Base-by-base conservation (phyloP, 2,797 vertebrate species). In the Xiphorhynchus erythropygius region DNA sequence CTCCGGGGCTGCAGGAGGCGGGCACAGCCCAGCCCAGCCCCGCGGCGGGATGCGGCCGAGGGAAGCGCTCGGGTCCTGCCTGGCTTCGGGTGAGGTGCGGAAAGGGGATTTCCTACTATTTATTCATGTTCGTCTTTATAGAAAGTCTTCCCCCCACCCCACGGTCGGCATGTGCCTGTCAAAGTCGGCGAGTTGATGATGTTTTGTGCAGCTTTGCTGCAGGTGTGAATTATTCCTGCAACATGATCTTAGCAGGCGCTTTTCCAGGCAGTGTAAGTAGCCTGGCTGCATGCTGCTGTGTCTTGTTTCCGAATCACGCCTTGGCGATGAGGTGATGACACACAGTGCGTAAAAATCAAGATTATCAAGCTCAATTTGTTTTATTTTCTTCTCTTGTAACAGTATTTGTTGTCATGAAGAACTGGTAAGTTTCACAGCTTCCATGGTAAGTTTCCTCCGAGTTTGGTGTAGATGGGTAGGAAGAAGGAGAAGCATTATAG, bases 151-250 rank as follows among this genome's bases (percentile, higher is more conserved):
- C 1, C 18, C 9, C 10, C 9, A 8, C 6, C 5, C 7, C 14
- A 1, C 47, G 13, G 62, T 32, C 14, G 44, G 70, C 32, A 7
- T 33, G 1, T 39, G 57, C 16, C 69, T 78, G 55, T 84, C 70
- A 37, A 3, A 74, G 64, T 13, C 27, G 57, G 50, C 12, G n/a
- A 39, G 56, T 10, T 53, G 84, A 5, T 44, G 71, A 50, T 90
- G 79, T 42, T 94, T 47, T 7, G 81, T 92, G 86, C 75, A 59
- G 82, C 70, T 65, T 30, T 60, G 24, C 76, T 79, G 87, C 89
- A 93, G 87, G 90, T 92, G 64, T 50, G 87, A 96, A 68, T 90
- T 89, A 65, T 60, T 89, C 44, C 93, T 84, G 93, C 88, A 63
- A 70, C 62, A 11, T 49, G 79, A 41, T 90, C 85, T n/a, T 52